Evolutionary conservation across 2,113 vertebrate genomes (phyloP), one percentile per base, ranked within the genome.

Genomic region (Hydrochoerus hydrochaeris): DNA sequence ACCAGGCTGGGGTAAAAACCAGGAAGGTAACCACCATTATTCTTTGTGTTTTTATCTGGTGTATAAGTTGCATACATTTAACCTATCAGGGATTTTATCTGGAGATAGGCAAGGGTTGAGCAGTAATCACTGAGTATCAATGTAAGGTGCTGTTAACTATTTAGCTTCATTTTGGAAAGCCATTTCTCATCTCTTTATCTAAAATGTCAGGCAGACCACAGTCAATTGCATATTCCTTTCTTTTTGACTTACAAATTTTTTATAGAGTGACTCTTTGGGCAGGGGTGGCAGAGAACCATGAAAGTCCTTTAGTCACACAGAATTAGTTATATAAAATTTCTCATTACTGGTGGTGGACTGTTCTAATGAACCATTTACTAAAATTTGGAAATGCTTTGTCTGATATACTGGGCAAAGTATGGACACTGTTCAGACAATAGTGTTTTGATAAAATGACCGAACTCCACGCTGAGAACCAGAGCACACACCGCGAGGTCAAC

Each of bases 291-390:
- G 69, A 93, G 86, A 91, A 28, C 87, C 77, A 88, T 84, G 84
- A 91, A 97, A 93, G 6, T 49, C 69, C 57, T 54, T 94, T 86
- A 77, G 65, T 96, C 71, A 96, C 54, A 86, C 88, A 94, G 85
- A 95, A 95, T 94, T 62, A 94, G 41, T 77, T 77, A 85, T 78
- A 92, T 95, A 78, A 85, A 96, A 86, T 96, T 96, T 71, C 91
- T 85, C 94, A 86, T 86, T 95, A 63, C 85, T 63, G 60, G 83
- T 58, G 80, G 85, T 58, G 67, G 85, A 78, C 49, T 5, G 28
- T 69, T 96, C 95, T 92, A 54, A 89, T 82, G 94, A 91, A 54
- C 85, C 81, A 92, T 92, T 95, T 77, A 83, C 65, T 38, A 49
- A 63, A 58, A 77, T 44, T 94, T 77, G 80, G n/a, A 78, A 86